These are phyloP conservation scores for Arenaria interpres DNA, from an alignment of 2,113 vertebrate genomes.

Conservation along the genomic window DNA sequence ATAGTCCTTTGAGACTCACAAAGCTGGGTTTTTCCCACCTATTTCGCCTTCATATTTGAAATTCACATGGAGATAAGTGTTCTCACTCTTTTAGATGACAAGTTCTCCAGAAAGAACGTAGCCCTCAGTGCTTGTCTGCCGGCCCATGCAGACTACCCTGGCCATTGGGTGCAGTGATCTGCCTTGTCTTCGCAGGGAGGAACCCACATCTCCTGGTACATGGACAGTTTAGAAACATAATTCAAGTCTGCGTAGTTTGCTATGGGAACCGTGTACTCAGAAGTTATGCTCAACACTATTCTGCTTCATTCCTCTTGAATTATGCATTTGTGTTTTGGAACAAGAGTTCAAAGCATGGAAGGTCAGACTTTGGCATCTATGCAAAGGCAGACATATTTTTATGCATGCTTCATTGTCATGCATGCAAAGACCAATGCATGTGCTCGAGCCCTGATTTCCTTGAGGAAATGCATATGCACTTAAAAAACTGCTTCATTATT, in stretches of 20 bases:
- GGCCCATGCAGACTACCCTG: background rate
- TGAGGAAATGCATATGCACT: constrained; percentile 34
- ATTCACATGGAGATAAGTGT: background rate
- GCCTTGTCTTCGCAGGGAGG: background rate
- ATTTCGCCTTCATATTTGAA: background rate
- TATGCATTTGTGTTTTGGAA: constrained; percentile 21
- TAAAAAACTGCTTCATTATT: constrained; percentile 15
- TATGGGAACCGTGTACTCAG: background rate
- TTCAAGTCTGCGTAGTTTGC: background rate
- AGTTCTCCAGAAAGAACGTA: background rate
- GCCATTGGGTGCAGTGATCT: background rate
- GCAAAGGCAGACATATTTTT: constrained; percentile 6
- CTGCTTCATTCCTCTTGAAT: constrained; percentile 31
- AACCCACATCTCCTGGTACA: background rate
- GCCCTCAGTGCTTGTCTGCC: background rate
- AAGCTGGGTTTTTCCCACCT: background rate
- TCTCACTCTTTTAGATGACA: background rate
- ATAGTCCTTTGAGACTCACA: background rate
- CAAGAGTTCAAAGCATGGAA: constrained; percentile 34
- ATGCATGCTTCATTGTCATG: background rate
- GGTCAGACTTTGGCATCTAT: background rate
- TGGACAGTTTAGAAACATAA: background rate
- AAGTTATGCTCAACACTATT: background rate
- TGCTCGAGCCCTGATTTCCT: constrained; percentile 29
- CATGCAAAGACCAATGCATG: background rate